Evolutionary conservation across 2,113 vertebrate genomes (phyloP).

Genomic region (Silurus glanis): DNA sequence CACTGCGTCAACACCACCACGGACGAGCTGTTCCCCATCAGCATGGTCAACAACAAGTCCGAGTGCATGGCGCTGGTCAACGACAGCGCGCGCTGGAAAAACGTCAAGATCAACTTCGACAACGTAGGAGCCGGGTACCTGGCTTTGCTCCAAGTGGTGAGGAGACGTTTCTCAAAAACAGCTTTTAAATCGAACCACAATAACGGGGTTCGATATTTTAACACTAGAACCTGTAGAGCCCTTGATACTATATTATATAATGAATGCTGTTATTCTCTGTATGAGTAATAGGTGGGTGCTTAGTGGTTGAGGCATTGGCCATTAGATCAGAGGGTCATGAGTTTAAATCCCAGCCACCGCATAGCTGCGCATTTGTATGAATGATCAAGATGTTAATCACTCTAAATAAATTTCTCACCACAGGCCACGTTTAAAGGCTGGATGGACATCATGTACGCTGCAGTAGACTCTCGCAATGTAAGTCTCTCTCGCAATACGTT

Average conservation of each 20-base stretch:
- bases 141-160: constrained; percentile 94
- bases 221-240: background rate
- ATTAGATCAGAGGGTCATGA: too few species aligned
- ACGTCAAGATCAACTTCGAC: constrained; percentile 97
- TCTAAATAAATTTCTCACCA: background rate
- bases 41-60: constrained; percentile 82
- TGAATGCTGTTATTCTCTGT: too few species aligned
- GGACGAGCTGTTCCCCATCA: constrained; percentile 73
- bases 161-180: constrained; percentile 43
- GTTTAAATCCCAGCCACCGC: too few species aligned
- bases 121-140: constrained; percentile 96
- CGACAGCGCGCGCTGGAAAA: constrained; percentile 86
- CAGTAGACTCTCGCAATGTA: constrained; percentile 75
- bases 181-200: background rate
- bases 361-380: too few species aligned
- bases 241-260: background rate
- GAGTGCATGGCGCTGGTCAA: constrained; percentile 80
- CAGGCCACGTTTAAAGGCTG: constrained; percentile 80
- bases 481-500: constrained; percentile 34
- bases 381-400: too few species aligned
- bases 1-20: constrained; percentile 88
- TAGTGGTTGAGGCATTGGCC: too few species aligned
- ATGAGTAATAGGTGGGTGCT: too few species aligned
- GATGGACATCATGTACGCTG: constrained; percentile 81
- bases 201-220: background rate